Conservation (phyloP, 2,797 vertebrate species). For the Sebastes minor region DNA sequence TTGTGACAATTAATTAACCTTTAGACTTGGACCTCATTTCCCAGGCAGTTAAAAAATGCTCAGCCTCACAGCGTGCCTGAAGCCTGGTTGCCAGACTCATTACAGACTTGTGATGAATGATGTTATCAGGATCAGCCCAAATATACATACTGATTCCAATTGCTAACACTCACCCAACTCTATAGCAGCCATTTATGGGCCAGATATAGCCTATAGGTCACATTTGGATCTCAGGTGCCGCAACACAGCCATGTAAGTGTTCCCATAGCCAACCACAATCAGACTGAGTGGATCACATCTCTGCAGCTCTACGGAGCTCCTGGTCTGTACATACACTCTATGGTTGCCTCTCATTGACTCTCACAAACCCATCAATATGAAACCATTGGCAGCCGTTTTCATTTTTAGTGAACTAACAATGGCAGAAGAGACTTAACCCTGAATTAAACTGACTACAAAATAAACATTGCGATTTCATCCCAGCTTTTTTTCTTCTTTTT, state of each 20-base stretch:
- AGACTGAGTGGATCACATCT: background rate
- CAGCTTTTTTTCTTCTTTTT: background rate
- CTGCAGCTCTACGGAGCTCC: background rate
- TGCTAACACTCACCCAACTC: background rate
- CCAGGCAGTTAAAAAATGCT: background rate
- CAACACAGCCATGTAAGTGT: background rate
- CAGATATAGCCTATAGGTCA: background rate
- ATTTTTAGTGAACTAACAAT: background rate
- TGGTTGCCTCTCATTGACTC: too few species aligned
- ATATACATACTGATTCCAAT: background rate
- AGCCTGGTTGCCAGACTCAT: background rate
- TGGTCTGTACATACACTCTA: too few species aligned
- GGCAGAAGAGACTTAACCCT: background rate
- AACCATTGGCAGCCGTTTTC: background rate
- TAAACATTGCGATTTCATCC: background rate
- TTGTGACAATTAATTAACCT: background rate
- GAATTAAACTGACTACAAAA: background rate
- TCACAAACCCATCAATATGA: too few species aligned
- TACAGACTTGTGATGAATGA: background rate
- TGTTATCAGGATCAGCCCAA: background rate
- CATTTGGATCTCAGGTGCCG: background rate
- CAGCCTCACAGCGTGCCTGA: background rate
- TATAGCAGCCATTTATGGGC: background rate
- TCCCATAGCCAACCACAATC: background rate
- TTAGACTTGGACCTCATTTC: background rate